Conservation (phyloP, 2,113 vertebrate genomes). For the Pseudorectes ferrugineus region DNA sequence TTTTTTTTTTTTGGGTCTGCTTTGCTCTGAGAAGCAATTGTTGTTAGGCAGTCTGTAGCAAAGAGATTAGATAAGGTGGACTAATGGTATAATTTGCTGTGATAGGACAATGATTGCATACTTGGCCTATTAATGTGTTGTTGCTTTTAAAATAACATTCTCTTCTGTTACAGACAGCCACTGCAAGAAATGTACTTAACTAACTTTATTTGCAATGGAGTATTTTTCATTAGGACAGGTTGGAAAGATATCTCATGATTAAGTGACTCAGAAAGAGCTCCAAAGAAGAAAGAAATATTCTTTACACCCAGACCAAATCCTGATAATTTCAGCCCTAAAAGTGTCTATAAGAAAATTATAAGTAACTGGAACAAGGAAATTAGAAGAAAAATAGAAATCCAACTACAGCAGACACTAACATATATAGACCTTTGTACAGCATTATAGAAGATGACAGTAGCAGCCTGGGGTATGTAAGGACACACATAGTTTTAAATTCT, state of each 20-base stretch:
- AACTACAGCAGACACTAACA: not conserved
- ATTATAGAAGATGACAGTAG: not conserved
- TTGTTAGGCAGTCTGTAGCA: not conserved
- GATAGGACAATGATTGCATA: constrained; percentile 3
- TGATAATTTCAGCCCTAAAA: not conserved
- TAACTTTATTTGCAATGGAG: not conserved
- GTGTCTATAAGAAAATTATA: not conserved
- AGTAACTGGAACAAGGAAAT: not conserved
- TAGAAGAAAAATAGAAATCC: not conserved
- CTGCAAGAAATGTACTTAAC: not conserved
- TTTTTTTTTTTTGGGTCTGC: not conserved
- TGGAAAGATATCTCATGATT: not conserved
- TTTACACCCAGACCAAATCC: not conserved
- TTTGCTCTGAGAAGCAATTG: not conserved
- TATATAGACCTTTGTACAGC: not conserved
- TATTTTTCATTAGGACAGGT: constrained; percentile 4
- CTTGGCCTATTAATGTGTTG: constrained; percentile 2
- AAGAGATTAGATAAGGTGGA: constrained; percentile 22
- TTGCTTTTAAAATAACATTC: constrained; percentile 1
- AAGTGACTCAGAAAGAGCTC: not conserved
- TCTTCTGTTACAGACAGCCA: not conserved
- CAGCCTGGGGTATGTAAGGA: not conserved
- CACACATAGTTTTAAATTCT: not conserved
- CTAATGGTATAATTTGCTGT: constrained; percentile 34
- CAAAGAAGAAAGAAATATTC: not conserved